Conservation (phyloP, 2,113 vertebrate genomes). For the Chaenocephalus aceratus region DNA sequence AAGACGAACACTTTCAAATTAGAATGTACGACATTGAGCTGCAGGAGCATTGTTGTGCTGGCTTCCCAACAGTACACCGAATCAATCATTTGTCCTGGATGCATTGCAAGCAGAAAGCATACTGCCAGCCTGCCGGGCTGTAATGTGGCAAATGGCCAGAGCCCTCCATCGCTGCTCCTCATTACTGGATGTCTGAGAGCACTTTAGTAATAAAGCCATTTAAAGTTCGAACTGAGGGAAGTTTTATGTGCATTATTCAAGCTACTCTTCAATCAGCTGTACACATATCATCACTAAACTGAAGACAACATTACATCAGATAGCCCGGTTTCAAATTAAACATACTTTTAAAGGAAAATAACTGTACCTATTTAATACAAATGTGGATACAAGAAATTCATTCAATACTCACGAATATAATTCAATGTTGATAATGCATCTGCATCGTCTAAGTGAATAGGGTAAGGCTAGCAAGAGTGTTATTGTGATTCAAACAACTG, state of each 20-base stretch:
- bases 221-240: slow-evolving; percentile 48
- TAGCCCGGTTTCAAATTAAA: neutral
- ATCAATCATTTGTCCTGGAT: slow-evolving; percentile 51
- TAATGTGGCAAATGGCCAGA: slow-evolving; percentile 57
- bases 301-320: slow-evolving; percentile 1
- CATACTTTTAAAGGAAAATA: neutral
- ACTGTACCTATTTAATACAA: neutral
- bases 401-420: slow-evolving; percentile 8
- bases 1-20: no score
- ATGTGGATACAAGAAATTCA: slow-evolving; percentile 1
- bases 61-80: slow-evolving; percentile 41
- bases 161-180: slow-evolving; percentile 42
- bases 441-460: slow-evolving; percentile 19
- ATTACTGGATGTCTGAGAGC: slow-evolving; percentile 66
- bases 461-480: slow-evolving; percentile 1
- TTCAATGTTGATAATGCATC: slow-evolving; percentile 40
- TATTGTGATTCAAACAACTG: slow-evolving; percentile 4
- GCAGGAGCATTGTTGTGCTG: neutral
- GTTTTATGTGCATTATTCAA: slow-evolving; percentile 58
- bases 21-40: slow-evolving; percentile 18
- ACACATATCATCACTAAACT: slow-evolving; percentile 18
- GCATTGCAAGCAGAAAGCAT: slow-evolving; percentile 34
- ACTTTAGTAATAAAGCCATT: slow-evolving; percentile 64
- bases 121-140: slow-evolving; percentile 9
- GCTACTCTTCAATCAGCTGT: neutral